Conservation (phyloP, 2,113 vertebrate species). For the Psittacus erithacus region DNA sequence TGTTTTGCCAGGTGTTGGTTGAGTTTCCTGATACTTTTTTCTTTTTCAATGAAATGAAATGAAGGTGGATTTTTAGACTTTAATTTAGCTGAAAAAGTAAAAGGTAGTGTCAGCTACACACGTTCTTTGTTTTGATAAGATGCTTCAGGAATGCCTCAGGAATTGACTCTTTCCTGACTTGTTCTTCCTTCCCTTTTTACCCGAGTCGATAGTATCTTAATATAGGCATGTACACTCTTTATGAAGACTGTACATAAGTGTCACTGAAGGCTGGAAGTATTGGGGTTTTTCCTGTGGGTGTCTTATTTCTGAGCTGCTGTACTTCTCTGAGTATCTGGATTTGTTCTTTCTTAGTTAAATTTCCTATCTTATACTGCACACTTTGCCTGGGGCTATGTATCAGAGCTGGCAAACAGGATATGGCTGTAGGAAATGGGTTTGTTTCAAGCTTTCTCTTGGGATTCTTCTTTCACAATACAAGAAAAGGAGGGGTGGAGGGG, state of each 20-base stretch:
- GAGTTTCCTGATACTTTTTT: neutral
- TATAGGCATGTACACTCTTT: neutral
- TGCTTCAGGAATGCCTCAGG: neutral
- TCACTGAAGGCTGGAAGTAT: neutral
- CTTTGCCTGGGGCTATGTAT: constrained; percentile 24
- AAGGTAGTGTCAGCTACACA: neutral
- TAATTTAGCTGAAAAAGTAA: neutral
- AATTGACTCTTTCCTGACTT: neutral
- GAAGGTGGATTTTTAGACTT: neutral
- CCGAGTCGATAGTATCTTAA: neutral
- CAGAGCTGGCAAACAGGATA: constrained; percentile 69
- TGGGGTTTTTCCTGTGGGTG: neutral
- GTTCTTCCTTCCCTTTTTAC: neutral
- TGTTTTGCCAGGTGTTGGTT: neutral
- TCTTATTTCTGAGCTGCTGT: neutral
- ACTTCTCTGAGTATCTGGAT: neutral
- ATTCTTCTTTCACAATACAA: constrained; percentile 23
- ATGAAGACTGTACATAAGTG: neutral
- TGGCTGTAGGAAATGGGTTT: constrained; percentile 62
- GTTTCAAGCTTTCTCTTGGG: constrained; percentile 49
- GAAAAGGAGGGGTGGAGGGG: neutral
- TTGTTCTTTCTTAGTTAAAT: constrained; percentile 22
- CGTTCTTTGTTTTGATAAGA: neutral
- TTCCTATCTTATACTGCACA: constrained; percentile 32
- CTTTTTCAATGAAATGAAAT: neutral